phyloP scores from a whole-genome alignment of 2,888 invertebrate species.

The Hoplodrina ambigua region DNA sequence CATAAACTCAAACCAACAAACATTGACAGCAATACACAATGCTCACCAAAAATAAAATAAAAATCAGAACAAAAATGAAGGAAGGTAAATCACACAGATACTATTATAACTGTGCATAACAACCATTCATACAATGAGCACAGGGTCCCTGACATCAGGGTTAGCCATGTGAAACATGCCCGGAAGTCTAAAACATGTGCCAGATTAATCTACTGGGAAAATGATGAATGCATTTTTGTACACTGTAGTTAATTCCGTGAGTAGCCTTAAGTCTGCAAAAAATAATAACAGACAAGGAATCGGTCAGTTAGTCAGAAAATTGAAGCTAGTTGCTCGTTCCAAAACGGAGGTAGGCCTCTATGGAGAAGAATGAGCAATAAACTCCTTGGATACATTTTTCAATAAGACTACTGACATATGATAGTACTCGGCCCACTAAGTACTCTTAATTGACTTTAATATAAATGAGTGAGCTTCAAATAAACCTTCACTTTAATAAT shows the following conservation, averaged over 20 bases:
- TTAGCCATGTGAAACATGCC: conserved; percentile 53
- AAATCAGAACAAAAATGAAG: conserved; percentile 41
- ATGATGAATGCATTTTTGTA: conserved; percentile 19
- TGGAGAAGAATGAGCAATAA: no score
- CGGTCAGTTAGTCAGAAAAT: no score
- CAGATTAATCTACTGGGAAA: conserved; percentile 26
- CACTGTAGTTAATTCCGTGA: background rate
- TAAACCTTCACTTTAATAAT: background rate
- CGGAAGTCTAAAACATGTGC: conserved; percentile 43
- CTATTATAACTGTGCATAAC: conserved; percentile 59
- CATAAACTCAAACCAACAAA: conserved; percentile 16
- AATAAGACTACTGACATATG: no score
- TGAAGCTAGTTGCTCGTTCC: no score
- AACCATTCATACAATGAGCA: conserved; percentile 43
- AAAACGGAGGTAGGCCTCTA: no score
- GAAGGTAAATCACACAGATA: conserved; percentile 48
- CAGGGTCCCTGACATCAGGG: conserved; percentile 60
- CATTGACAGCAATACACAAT: background rate
- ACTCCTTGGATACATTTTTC: no score
- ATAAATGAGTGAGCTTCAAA: background rate
- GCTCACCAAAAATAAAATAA: conserved; percentile 3
- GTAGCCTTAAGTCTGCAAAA: background rate
- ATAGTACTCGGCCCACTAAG: no score
- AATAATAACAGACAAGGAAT: no score
- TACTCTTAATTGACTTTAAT: no score